Percentiles rank a stretch among this genome's conserved stretches.
These are phyloP conservation scores for Emydura subglobosa DNA, from an alignment of 2,113 vertebrate species.

Conservation along the genomic window DNA sequence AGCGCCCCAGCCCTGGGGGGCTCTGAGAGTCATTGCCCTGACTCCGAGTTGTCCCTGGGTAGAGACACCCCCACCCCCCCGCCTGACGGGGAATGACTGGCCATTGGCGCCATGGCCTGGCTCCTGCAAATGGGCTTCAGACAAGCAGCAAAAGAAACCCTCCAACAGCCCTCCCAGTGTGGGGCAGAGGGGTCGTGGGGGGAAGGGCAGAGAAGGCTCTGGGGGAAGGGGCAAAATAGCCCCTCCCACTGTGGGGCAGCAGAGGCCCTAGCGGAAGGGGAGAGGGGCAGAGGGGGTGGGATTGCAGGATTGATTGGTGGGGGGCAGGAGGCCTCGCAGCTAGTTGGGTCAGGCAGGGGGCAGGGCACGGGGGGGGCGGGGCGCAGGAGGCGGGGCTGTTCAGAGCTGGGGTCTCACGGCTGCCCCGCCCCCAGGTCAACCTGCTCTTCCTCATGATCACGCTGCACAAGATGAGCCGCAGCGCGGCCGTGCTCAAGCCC, in stretches of 20 bases:
- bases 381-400: neutral
- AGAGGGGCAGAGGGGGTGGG: neutral
- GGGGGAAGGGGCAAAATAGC: neutral
- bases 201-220: neutral
- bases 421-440: slow-evolving; percentile 84
- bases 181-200: neutral
- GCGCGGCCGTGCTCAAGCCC: slow-evolving; percentile 90
- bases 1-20: neutral
- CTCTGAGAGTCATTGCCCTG: neutral
- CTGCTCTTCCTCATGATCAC: slow-evolving; percentile 94
- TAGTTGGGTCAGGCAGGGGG: no score
- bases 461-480: slow-evolving; percentile 93
- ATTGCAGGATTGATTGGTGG: neutral
- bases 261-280: neutral
- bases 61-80: neutral
- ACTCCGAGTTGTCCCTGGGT: neutral
- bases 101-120: neutral
- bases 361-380: neutral
- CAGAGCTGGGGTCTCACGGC: neutral
- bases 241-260: neutral
- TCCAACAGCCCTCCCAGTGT: neutral
- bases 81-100: neutral
- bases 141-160: neutral
- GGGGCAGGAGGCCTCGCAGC: neutral
- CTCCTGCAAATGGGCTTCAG: neutral